Evolutionary conservation across 1,140 invertebrate species (phyloP), one percentile per base, ranked within the genome.

Genomic region (Calephelis nemesis): DNA sequence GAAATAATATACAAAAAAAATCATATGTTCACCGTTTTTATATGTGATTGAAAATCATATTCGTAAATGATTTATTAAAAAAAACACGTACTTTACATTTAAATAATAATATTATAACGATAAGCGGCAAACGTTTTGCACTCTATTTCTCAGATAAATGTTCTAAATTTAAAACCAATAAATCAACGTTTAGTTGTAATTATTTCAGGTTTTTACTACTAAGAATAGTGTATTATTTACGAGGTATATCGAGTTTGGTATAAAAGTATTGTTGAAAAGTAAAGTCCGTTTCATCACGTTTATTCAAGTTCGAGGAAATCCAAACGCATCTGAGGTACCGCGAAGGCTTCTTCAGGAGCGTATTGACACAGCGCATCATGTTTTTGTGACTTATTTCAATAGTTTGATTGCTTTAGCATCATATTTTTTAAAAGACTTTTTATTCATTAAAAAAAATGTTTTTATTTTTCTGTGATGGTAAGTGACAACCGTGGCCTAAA

Each of bases 331-430:
- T 58, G 30, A 10, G 54, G 54, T 30, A 30, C 54, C 54, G 54
- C 54, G 54, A 15, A 11, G 54, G 4, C 6, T 39, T 40, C 54
- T 58, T 15, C 1, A 60, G 19, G 54, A 60, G 54, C 54, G 19
- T 39, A 60, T 60, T 60, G 54, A 60, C 54, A 40, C 54, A 12
- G 54, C 30, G 39, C 54, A 60, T 60, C 54, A 60, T 60, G 5
- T 58, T 60, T 60, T 60, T 60, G 54, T 60, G 30, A 40, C 30
- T 60, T 60, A 60, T 60, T 60, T 60, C 54, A n/a, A 60, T 12
- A 11, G 15, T 30, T 60, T 60, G 19, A 60, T 40, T 39, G 10
- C 11, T 60, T 60, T 39, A 40, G 39, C 12, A 12, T 40, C 30
- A 39, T 60, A 10, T 11, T 58, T 58, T 39, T 19, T 19, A 19